Evolutionary conservation across 2,888 invertebrate species (phyloP), one percentile per base, ranked within the genome.

Genomic region (Trypoxylon attenuatum): DNA sequence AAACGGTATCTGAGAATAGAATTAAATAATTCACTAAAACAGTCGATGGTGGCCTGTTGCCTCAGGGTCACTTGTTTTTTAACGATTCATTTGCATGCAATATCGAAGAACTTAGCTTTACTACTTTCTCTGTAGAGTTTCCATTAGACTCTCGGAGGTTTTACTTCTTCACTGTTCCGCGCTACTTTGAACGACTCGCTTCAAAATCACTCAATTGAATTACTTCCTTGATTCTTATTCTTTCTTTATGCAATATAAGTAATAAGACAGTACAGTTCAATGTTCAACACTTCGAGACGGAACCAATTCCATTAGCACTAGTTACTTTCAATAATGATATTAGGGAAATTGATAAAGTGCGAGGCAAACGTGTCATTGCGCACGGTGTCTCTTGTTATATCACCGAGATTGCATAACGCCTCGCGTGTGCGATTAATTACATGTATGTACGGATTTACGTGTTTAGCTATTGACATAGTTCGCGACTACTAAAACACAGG

Each of bases 1-100:
- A 39, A 22, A 46, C 42, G 47, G 33, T 53, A 56, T 19, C 43
- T 22, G 10, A 38, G 4, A 2, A 22, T 43, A 42, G 55, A 65
- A 61, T 73, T 39, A 46, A 69, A 63, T 54, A 55, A 62, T 59
- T 56, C 41, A 33, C 50, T 54, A 16, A 18, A n/a, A 19, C 13
- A 6, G 4, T 15, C 33, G 13, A 6, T 3, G 5, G 21, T 5
- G 16, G 21, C 23, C 33, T 16, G 25, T 5, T 43, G 21, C 23
- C 49, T 13, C 18, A 15, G 13, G 18, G 46, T 52, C 29, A 18
- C 47, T 45, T 59, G 33, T 25, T 46, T 19, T 10, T 4, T 5
- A 5, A 10, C 13, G 1, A 27, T 10, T 33, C 33, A 33, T 33
- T 33, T n/a, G 5, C 33, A 33, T 33, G n/a, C n/a, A n/a, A n/a